These are phyloP conservation scores for Tenrec ecaudatus DNA, from an alignment of 2,113 vertebrate genomes.

Conservation along the genomic window DNA sequence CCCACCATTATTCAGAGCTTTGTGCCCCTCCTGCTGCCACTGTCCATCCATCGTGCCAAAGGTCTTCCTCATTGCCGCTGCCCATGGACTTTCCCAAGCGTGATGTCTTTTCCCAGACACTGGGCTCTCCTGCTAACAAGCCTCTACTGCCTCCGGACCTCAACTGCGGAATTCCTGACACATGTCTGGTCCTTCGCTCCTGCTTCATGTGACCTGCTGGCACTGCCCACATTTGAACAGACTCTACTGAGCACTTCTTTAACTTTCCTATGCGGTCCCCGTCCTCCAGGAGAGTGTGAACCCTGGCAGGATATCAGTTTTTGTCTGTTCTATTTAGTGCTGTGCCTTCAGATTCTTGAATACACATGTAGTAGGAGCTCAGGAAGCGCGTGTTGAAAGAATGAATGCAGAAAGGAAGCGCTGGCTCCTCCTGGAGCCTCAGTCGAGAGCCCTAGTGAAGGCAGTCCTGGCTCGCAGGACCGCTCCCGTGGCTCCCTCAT, in stretches of 20 bases:
- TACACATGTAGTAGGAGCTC: background rate
- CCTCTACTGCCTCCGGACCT: too few relatives aligned
- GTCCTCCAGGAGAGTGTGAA: background rate
- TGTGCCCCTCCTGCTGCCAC: too few relatives aligned
- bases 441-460: background rate
- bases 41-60: too few relatives aligned
- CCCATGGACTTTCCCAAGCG: too few relatives aligned
- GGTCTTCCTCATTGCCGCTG: too few relatives aligned
- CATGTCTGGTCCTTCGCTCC: background rate
- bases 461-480: background rate
- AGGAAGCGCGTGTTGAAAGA: background rate
- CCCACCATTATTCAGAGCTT: too few relatives aligned
- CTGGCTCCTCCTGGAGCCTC: fast-evolving
- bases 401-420: background rate
- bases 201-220: background rate
- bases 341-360: background rate
- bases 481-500: background rate
- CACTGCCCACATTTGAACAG: background rate
- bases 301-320: background rate
- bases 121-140: too few relatives aligned
- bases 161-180: too few relatives aligned
- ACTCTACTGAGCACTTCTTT: fast-evolving
- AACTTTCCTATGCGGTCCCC: background rate
- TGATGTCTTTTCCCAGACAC: too few relatives aligned
- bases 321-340: background rate